These are phyloP conservation scores for Chaenodraco wilsoni DNA, from an alignment of 2,797 vertebrate genomes.

Conservation along the genomic window DNA sequence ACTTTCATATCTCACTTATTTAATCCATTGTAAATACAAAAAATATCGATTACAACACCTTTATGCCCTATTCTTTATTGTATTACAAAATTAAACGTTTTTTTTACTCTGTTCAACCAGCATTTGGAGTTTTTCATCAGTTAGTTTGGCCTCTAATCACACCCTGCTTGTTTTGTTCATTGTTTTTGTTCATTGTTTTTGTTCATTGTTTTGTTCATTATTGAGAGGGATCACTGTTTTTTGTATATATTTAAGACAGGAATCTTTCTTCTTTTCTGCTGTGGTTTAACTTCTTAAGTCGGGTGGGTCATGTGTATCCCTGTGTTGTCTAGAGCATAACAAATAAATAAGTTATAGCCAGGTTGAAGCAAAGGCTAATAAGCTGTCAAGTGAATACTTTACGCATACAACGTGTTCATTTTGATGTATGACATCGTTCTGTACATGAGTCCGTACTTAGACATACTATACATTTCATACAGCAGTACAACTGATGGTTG, in stretches of 20 bases:
- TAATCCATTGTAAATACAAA: not conserved
- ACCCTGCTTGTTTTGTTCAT: constrained; percentile 14
- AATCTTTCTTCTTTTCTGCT: constrained; percentile 1
- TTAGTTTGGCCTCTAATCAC: constrained; percentile 20
- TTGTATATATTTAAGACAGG: constrained; percentile 21
- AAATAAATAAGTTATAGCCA: not conserved
- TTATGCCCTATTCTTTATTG: not conserved
- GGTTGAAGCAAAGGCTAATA: not conserved
- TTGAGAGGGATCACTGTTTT: constrained; percentile 10
- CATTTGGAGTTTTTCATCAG: constrained; percentile 2
- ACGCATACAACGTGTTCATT: not conserved
- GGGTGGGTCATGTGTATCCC: not conserved
- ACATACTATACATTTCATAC: constrained; percentile 11
- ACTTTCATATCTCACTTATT: not conserved
- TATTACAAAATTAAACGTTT: no score
- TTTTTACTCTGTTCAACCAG: not conserved
- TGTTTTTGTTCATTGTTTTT: no score
- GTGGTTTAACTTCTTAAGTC: not conserved
- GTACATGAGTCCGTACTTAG: not conserved
- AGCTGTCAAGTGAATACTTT: constrained; percentile 8
- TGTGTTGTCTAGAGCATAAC: not conserved
- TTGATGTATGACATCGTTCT: constrained; percentile 13
- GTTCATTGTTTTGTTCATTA: not conserved
- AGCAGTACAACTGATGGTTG: constrained; percentile 8
- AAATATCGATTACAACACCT: not conserved